These are phyloP conservation scores for Chanos chanos DNA, from an alignment of 2,797 vertebrate genomes.

Conservation along the genomic window DNA sequence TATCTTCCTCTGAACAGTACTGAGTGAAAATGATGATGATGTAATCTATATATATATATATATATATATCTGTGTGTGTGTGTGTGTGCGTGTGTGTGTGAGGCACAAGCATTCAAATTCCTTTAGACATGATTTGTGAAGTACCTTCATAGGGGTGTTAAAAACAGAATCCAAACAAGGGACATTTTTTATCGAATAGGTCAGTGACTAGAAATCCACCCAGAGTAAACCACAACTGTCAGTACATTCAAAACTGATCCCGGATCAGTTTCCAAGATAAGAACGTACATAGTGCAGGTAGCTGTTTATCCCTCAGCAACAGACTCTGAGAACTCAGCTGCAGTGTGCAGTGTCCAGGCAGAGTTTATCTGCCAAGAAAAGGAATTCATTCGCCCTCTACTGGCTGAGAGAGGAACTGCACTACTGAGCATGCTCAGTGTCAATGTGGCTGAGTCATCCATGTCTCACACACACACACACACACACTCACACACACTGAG, in stretches of 20 bases:
- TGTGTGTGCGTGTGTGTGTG: too few relatives aligned
- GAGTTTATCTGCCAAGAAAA: not conserved
- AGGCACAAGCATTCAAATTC: too few relatives aligned
- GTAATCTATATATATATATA: too few relatives aligned
- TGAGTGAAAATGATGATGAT: too few relatives aligned
- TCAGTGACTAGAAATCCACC: too few relatives aligned
- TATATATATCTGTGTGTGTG: too few relatives aligned
- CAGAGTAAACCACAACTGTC: too few relatives aligned
- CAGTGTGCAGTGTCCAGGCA: constrained; percentile 44
- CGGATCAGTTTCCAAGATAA: not conserved
- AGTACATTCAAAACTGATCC: not conserved
- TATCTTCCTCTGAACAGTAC: too few relatives aligned
- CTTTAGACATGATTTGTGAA: not conserved
- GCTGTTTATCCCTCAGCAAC: too few relatives aligned
- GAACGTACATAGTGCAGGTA: too few relatives aligned
- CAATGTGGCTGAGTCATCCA: constrained; percentile 68
- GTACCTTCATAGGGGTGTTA: not conserved
- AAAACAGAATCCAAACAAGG: not conserved
- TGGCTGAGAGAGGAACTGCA: constrained; percentile 48
- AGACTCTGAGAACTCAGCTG: constrained; percentile 54
- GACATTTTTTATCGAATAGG: not conserved
- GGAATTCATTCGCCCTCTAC: constrained; percentile 47
- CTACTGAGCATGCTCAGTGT: constrained; percentile 8
- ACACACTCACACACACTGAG: not conserved
- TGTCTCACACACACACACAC: too few relatives aligned